Conservation (phyloP, 2,113 vertebrate genomes). For the Petromus typicus region DNA sequence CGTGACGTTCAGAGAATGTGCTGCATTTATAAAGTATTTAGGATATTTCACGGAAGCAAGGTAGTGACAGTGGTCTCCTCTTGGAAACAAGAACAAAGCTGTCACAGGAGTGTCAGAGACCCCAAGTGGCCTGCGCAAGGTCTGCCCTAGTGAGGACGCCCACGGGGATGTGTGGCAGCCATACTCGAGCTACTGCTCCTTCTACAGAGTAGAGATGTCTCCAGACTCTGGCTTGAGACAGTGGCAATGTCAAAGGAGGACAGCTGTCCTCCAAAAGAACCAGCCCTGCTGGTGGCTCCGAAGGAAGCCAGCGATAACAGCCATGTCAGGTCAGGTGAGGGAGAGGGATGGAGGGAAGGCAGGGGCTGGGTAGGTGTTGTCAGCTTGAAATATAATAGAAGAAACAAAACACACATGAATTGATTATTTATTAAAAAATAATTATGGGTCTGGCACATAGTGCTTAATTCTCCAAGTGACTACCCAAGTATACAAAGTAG, state of each 20-base stretch:
- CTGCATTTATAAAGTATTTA: background rate
- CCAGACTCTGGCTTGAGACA: background rate
- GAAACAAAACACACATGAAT: background rate
- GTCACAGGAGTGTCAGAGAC: background rate
- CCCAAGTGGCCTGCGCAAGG: too few species aligned
- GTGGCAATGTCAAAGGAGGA: background rate
- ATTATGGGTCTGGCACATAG: background rate
- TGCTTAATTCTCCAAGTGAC: background rate
- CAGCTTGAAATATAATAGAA: background rate
- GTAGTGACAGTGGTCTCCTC: background rate
- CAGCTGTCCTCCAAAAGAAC: background rate
- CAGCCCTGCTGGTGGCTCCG: background rate
- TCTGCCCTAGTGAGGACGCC: background rate
- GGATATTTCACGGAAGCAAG: background rate
- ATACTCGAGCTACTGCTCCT: background rate
- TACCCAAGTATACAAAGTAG: background rate
- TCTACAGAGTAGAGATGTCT: background rate
- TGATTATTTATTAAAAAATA: background rate
- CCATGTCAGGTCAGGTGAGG: background rate
- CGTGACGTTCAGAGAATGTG: rapidly evolving
- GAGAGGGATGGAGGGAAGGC: too few species aligned
- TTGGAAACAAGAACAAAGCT: background rate
- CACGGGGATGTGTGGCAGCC: rapidly evolving
- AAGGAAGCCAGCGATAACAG: background rate
- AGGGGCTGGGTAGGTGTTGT: background rate